Conservation (phyloP, 2,113 vertebrate species). For the Syngnathus scovelli region DNA sequence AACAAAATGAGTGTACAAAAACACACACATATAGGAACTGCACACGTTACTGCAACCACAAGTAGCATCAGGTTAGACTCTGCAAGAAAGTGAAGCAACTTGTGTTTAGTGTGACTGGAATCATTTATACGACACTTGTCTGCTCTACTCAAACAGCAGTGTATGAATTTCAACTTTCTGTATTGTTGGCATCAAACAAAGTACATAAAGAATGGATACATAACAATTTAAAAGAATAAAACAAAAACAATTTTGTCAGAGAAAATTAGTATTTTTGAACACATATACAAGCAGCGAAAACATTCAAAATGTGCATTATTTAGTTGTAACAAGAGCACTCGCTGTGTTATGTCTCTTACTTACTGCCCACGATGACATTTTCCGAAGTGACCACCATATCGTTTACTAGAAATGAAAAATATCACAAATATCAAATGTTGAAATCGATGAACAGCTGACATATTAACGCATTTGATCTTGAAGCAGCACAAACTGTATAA, state of each 20-base stretch:
- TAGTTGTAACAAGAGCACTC: not conserved
- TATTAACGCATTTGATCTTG: not conserved
- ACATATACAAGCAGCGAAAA: not conserved
- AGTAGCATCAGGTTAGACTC: constrained; percentile 33
- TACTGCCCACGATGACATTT: constrained; percentile 12
- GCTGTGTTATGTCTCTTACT: constrained; percentile 11
- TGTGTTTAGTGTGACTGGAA: not conserved
- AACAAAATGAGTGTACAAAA: constrained; percentile 45
- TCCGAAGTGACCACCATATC: not conserved
- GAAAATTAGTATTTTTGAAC: no score
- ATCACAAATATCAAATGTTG: not conserved
- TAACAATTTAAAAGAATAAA: no score
- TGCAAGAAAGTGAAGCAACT: constrained; percentile 23
- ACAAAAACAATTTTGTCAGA: no score
- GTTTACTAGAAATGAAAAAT: constrained; percentile 15
- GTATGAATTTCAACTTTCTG: not conserved
- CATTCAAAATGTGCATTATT: not conserved
- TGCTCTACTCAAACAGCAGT: not conserved
- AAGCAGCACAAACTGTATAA: not conserved
- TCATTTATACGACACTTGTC: not conserved
- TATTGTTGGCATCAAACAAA: not conserved
- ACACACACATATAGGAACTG: constrained; percentile 42
- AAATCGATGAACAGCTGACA: not conserved
- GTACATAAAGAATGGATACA: no score
- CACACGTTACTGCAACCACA: constrained; percentile 25